Evolutionary conservation across 2,888 invertebrate genomes (phyloP).

Genomic region (Tetranychus truncatus): DNA sequence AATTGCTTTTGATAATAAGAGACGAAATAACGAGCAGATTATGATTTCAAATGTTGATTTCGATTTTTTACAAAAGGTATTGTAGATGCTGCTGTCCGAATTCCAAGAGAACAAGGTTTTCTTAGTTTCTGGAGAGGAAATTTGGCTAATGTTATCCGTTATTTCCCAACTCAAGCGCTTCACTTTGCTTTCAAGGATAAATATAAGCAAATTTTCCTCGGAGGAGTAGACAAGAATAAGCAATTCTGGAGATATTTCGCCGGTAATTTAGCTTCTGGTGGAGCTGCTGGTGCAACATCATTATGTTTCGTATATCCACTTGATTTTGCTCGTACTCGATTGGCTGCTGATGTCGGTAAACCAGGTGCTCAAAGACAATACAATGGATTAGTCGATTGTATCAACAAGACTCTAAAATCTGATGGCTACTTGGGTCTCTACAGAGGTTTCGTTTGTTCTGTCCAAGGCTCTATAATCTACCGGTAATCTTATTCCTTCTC

Average conservation of each 20-base stretch:
- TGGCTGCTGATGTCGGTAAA: constrained; percentile 71
- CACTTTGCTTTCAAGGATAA: constrained; percentile 92
- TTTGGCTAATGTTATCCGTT: constrained; percentile 76
- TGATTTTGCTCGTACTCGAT: constrained; percentile 81
- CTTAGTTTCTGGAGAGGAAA: constrained; percentile 79
- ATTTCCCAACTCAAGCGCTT: constrained; percentile 81
- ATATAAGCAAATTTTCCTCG: constrained; percentile 67
- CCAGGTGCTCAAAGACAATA: constrained; percentile 57
- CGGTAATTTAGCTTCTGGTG: constrained; percentile 77
- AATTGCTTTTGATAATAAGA: neutral
- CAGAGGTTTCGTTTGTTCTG: constrained; percentile 42
- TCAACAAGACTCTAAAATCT: constrained; percentile 53
- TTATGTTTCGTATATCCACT: constrained; percentile 85
- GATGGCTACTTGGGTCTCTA: constrained; percentile 72
- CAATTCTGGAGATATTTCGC: constrained; percentile 71
- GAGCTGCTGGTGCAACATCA: constrained; percentile 82
- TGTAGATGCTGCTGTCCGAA: constrained; percentile 60
- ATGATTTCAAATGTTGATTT: too few relatives aligned
- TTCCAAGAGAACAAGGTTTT: constrained; percentile 69
- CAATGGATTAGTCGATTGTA: constrained; percentile 68
- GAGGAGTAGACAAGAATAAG: constrained; percentile 66
- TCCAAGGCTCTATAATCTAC: constrained; percentile 50
- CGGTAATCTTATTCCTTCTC: neutral
- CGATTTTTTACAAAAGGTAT: constrained; percentile 41
- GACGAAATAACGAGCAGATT: too few relatives aligned